A percentile compares a stretch with the other conserved stretches of the same genome.
phyloP scores from a whole-genome alignment of 2,888 invertebrate genomes.

The Eudemis profundana region DNA sequence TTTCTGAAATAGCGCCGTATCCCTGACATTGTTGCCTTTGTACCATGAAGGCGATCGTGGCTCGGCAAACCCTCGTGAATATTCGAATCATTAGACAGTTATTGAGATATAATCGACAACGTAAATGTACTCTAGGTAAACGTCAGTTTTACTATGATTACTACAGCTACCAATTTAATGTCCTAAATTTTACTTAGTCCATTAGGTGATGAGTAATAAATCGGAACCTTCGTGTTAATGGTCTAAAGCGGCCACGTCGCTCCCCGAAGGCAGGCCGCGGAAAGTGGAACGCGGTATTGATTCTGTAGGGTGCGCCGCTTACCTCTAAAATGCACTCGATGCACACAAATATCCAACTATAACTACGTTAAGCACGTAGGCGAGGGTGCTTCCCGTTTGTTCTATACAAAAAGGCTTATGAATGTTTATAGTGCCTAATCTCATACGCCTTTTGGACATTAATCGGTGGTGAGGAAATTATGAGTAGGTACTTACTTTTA shows the following conservation, averaged over 20 bases:
- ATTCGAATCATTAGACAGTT: too few species aligned
- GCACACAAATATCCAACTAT: constrained; percentile 25
- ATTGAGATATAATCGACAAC: too few species aligned
- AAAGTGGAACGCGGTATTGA: constrained; percentile 66
- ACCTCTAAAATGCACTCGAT: constrained; percentile 49
- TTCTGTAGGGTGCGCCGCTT: constrained; percentile 51
- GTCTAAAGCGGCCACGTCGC: constrained; percentile 1
- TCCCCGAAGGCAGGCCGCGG: constrained; percentile 24
- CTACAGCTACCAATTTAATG: background rate
- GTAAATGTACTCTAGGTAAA: too few species aligned
- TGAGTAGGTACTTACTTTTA: background rate
- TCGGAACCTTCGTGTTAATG: background rate
- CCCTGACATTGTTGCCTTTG: too few species aligned
- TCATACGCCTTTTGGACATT: background rate
- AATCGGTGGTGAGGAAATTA: background rate
- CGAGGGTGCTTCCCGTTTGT: background rate
- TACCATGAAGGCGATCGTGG: too few species aligned
- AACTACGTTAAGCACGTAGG: constrained; percentile 1
- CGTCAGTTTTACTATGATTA: too few species aligned
- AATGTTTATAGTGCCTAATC: background rate
- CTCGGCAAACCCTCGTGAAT: too few species aligned
- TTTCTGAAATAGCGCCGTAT: too few species aligned
- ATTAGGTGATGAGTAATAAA: background rate
- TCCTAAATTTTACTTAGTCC: background rate
- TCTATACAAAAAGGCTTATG: background rate